Evolutionary conservation across 2,888 invertebrate species (phyloP), one percentile per base, ranked within the genome.

Genomic region (Thereva nobilitata): DNA sequence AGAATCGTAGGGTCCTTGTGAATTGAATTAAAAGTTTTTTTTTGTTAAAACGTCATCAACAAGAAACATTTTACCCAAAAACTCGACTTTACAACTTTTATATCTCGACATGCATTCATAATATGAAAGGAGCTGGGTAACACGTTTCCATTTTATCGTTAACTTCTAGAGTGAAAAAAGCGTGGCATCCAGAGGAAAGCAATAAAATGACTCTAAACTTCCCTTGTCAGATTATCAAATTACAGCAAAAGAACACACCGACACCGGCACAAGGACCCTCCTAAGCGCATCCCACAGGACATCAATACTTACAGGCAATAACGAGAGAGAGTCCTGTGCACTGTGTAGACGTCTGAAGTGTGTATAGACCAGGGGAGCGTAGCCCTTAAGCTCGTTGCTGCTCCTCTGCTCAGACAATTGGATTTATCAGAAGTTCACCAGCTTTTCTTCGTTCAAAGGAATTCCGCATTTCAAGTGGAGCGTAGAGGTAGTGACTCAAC

Each of bases 201-300:
- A 37, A 41, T 55, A 55, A 55, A 59, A 23, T 42, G 59, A 10
- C 37, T 59, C 10, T 9, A 37, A 59, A 59, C 40, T 59, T 59
- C 49, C 49, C 59, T 37, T 59, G 57, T 59, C 35, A 12, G 59
- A 59, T 59, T 59, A 59, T 59, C 42, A 59, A 59, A 59, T 59
- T 59, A 59, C 59, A 49, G 34, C 49, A 23, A 10, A 10, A 37
- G 47, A 59, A 42, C 47, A 59, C 40, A 37, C 59, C 40, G 59
- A 59, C 59, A 12, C 59, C 40, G 59, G 49, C 59, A 59, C 47
- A 59, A 49, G 59, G 47, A 49, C 45, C 47, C 59, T 49, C 59
- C 49, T 49, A 47, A 59, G 59, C 49, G 59, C 59, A 59, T 59
- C 59, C 59, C 59, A 59, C 47, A 59, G 59, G 59, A 59, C 59